phyloP scores from a whole-genome alignment of 2,888 invertebrate genomes.

The Drosophila borborema region DNA sequence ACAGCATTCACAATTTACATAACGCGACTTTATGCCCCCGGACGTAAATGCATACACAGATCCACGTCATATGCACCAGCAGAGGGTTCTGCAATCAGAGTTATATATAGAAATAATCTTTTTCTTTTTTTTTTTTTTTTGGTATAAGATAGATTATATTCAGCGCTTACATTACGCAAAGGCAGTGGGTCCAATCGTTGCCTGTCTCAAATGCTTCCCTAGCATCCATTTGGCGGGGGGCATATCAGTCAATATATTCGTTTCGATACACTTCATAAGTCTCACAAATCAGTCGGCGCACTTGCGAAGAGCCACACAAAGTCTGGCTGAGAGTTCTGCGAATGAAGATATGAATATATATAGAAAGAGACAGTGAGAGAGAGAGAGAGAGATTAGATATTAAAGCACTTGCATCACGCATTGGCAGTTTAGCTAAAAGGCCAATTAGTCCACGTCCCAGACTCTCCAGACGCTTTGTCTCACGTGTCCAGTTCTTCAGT shows the following conservation, averaged over 20 bases:
- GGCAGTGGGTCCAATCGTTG: constrained; percentile 30
- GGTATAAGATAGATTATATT: background rate
- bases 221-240: constrained; percentile 6
- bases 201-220: constrained; percentile 36
- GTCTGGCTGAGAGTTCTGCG: constrained; percentile 44
- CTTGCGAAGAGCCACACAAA: constrained; percentile 47
- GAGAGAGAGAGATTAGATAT: too few relatives aligned
- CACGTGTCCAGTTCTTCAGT: constrained; percentile 34
- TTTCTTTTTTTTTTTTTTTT: too few relatives aligned
- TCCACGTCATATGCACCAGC: constrained; percentile 18
- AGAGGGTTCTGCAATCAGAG: constrained; percentile 23
- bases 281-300: constrained; percentile 43
- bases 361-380: too few relatives aligned
- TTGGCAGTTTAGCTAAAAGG: constrained; percentile 37
- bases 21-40: constrained; percentile 3
- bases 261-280: background rate
- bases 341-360: background rate
- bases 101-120: background rate
- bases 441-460: constrained; percentile 37
- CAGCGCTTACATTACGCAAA: constrained; percentile 38
- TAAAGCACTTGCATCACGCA: constrained; percentile 41
- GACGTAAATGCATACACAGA: background rate
- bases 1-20: constrained; percentile 7
- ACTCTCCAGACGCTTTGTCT: constrained; percentile 48
- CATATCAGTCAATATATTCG: constrained; percentile 12